Percentiles rank a stretch among this genome's conserved stretches.
These are phyloP conservation scores for Chesias legatella DNA, from an alignment of 2,888 invertebrate genomes.

Conservation along the genomic window DNA sequence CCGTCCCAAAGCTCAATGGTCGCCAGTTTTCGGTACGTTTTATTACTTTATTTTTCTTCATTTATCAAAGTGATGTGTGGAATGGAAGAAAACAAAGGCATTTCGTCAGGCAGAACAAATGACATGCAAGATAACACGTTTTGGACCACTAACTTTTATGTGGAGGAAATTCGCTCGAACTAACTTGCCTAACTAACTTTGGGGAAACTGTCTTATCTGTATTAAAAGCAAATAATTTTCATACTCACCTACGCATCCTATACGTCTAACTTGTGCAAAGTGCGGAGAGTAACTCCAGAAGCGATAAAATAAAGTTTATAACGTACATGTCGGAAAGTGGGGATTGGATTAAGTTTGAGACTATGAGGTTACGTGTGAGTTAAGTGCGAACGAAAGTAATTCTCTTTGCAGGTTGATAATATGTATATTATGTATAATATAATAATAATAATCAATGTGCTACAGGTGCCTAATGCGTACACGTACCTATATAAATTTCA, in stretches of 20 bases:
- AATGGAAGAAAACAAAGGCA: constrained; percentile 21
- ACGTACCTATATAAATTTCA: no score
- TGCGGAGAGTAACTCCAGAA: constrained; percentile 8
- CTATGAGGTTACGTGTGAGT: no score
- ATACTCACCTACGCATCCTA: neutral
- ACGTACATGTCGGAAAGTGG: constrained; percentile 14
- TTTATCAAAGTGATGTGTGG: constrained; percentile 15
- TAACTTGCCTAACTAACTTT: neutral
- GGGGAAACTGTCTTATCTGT: neutral
- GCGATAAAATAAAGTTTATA: constrained; percentile 25
- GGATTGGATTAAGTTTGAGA: constrained; percentile 1
- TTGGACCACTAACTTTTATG: neutral
- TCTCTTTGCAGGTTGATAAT: no score
- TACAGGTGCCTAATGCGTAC: no score
- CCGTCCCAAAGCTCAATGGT: constrained; percentile 96
- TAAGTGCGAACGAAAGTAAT: no score
- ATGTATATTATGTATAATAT: no score
- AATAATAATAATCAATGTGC: no score
- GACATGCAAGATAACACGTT: neutral
- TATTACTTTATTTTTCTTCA: constrained; percentile 20
- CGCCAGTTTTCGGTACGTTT: constrained; percentile 91
- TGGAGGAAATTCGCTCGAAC: neutral
- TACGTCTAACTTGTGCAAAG: constrained; percentile 7
- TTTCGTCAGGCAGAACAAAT: constrained; percentile 3
- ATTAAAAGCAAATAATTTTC: neutral